Evolutionary conservation across 2,797 vertebrate genomes (phyloP), one percentile per base, ranked within the genome.

Genomic region (Macroramphosus scolopax): DNA sequence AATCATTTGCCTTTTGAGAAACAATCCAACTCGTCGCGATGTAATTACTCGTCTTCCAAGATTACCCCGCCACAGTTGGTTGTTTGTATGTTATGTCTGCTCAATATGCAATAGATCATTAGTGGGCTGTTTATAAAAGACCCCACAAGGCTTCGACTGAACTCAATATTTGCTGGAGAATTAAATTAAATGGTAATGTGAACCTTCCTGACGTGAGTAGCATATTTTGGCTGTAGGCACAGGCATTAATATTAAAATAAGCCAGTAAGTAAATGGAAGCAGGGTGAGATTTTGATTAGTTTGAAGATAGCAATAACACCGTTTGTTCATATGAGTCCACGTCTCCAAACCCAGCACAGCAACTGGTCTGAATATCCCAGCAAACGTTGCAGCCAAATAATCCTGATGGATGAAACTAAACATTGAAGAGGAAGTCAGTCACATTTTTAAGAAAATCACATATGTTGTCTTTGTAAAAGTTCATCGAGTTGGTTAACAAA

Each of bases 111-210:
- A 32, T 37, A 31, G 22, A 60, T 60, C 45, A 51, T 44, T 29
- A 55, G 31, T 41, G 18, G 22, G 28, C 18, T 20, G 25, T 61
- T 68, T 43, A 33, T 34, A 43, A 49, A 64, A 52, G 31, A 43
- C 36, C 59, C 55, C 65, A 36, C 8, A 48, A 55, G 60, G 41
- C 41, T 22, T 22, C 55, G 15, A 14, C 33, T 47, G 36, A 75
- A 46, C 42, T 63, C 48, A 48, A 26, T 51, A 71, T 68, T 61
- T 61, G 31, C 49, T 26, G 15, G 49, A 44, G 31, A 72, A 68
- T 68, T 58, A 59, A 65, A 66, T 72, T 17, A 63, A 70, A 64
- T 39, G 43, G 1, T 48, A 51, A 73, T 55, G 30, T 42, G 41
- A 55, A 48, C 44, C 63, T 46, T 41, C 38, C 41, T 6, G 58